Percentiles rank a stretch among this genome's conserved stretches.
Conservation (phyloP, 2,113 vertebrate species). For the Charina bottae region DNA sequence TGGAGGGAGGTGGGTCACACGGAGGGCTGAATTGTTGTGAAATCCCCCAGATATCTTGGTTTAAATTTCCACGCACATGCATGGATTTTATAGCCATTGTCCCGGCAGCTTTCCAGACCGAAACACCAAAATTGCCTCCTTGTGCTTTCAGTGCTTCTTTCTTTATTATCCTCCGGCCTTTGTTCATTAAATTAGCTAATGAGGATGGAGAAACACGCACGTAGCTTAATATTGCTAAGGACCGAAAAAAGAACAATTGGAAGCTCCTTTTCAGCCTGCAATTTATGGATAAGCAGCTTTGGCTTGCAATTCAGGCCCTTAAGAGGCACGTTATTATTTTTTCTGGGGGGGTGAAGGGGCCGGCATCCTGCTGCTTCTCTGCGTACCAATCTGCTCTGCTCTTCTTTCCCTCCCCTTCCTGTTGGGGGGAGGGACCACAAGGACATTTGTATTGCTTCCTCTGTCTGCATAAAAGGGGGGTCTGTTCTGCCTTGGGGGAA, state of each 20-base stretch:
- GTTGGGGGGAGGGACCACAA: fast-evolving
- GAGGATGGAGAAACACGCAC: background rate
- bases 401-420: background rate
- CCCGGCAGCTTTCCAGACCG: background rate
- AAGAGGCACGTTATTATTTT: background rate
- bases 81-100: background rate
- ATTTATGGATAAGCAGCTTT: background rate
- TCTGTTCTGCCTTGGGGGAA: fast-evolving
- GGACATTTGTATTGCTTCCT: background rate
- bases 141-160: background rate
- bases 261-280: background rate
- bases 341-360: background rate
- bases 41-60: background rate
- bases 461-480: background rate
- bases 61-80: background rate
- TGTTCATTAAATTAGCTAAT: background rate
- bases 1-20: background rate
- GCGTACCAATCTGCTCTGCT: background rate
- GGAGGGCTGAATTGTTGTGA: background rate
- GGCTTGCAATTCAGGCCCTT: background rate
- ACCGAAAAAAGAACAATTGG: background rate
- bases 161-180: background rate
- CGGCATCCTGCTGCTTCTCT: background rate
- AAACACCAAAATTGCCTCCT: background rate
- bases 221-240: background rate